These are phyloP conservation scores for Standfussiana lucernea DNA, from an alignment of 2,888 invertebrate species.

Conservation along the genomic window DNA sequence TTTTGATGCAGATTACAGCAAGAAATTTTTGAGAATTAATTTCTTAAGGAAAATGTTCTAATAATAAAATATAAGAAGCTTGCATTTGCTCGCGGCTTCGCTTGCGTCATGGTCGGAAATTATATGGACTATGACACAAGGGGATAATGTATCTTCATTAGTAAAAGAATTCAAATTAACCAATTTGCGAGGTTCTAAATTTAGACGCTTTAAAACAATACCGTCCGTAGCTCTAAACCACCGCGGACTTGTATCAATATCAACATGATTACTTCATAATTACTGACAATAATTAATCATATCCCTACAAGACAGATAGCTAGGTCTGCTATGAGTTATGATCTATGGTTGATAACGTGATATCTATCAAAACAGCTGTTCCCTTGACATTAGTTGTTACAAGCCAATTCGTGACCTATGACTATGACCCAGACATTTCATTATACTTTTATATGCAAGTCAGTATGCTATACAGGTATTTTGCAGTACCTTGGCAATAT, in stretches of 20 bases:
- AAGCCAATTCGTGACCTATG: slow-evolving; percentile 52
- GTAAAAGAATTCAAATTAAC: no score
- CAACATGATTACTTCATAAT: slow-evolving; percentile 21
- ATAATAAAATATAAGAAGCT: no score
- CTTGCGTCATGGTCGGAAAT: no score
- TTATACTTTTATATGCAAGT: slow-evolving; percentile 7
- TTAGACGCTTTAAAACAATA: not conserved
- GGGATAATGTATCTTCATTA: no score
- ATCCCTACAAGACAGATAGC: slow-evolving; percentile 25
- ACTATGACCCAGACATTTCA: slow-evolving; percentile 56
- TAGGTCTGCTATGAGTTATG: slow-evolving; percentile 40
- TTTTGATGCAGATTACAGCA: no score
- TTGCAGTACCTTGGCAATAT: slow-evolving; percentile 2
- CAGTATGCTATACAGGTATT: not conserved
- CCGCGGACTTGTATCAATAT: slow-evolving; percentile 31
- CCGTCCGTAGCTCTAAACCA: not conserved
- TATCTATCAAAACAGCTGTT: slow-evolving; percentile 41
- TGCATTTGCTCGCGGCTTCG: no score
- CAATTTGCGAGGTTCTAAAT: not conserved
- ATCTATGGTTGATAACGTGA: slow-evolving; percentile 48
- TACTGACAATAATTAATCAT: slow-evolving; percentile 37
- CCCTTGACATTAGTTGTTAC: slow-evolving; percentile 55
- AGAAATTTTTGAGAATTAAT: no score
- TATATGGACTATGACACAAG: no score
- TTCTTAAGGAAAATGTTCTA: no score